A percentile compares a stretch with the other conserved stretches of the same genome.
phyloP scores from a whole-genome alignment of 2,888 invertebrate genomes.

The Pseudococcus jackbeardsleyi region DNA sequence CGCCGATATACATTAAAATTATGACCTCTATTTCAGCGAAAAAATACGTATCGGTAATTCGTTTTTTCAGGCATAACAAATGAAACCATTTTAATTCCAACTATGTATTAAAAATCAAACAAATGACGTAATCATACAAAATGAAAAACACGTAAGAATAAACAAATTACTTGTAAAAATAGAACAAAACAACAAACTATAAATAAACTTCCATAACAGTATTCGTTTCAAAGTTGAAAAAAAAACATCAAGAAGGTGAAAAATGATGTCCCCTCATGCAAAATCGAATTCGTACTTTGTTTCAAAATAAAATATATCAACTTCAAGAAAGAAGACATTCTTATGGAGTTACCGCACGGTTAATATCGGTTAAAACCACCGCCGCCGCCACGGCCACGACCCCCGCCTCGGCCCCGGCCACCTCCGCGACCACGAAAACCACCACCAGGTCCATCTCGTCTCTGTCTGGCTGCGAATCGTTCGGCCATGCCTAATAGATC shows the following conservation, averaged over 20 bases:
- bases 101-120: conserved; percentile 15
- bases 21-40: no score
- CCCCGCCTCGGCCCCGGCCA: conserved; percentile 69
- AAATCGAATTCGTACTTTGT: neutral
- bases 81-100: neutral
- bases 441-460: conserved; percentile 72
- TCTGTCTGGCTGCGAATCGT: conserved; percentile 79
- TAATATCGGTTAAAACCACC: conserved; percentile 63
- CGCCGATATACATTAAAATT: no score
- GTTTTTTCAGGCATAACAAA: neutral
- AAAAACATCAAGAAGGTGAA: neutral
- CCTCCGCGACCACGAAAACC: conserved; percentile 70
- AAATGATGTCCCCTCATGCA: neutral
- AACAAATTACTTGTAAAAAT: neutral
- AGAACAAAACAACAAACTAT: neutral
- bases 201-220: neutral
- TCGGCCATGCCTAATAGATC: conserved; percentile 83
- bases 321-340: neutral
- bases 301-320: neutral
- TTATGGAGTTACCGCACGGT: neutral
- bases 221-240: neutral
- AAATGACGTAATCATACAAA: neutral
- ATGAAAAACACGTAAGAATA: neutral
- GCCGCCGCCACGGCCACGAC: conserved; percentile 69
- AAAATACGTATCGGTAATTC: neutral